phyloP scores from a whole-genome alignment of 2,888 invertebrate species.

The Baccha elongata region DNA sequence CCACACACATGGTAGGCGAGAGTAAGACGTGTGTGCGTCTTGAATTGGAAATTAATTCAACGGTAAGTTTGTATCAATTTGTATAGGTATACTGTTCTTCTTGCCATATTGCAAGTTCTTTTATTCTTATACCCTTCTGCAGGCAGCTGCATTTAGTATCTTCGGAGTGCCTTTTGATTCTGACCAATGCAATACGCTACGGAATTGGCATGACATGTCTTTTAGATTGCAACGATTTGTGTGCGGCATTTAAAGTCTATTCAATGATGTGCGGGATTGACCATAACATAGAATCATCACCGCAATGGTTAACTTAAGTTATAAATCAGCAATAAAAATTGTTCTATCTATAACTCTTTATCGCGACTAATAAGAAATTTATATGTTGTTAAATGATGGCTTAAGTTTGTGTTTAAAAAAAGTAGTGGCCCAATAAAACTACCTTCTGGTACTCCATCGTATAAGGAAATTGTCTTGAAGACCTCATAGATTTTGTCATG shows the following conservation, averaged over 20 bases:
- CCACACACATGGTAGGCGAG: conserved; percentile 25
- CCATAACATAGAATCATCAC: conserved; percentile 64
- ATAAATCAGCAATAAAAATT: conserved; percentile 39
- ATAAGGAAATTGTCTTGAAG: not conserved
- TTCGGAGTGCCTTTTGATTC: not conserved
- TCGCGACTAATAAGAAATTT: not conserved
- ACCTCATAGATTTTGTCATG: conserved; percentile 55
- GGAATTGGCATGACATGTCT: conserved; percentile 68
- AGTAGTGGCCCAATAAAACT: not conserved
- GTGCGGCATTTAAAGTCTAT: conserved; percentile 63
- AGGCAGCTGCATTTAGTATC: not conserved
- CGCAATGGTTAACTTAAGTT: conserved; percentile 33
- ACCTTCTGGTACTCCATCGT: conserved; percentile 22
- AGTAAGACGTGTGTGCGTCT: conserved; percentile 41
- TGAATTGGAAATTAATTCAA: conserved; percentile 75
- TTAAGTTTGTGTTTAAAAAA: conserved; percentile 36
- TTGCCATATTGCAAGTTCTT: conserved; percentile 34
- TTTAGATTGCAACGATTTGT: conserved; percentile 62
- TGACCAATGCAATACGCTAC: conserved; percentile 25
- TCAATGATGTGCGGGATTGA: conserved; percentile 66
- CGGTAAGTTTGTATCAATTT: conserved; percentile 61
- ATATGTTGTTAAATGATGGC: conserved; percentile 39
- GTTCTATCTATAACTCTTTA: conserved; percentile 49
- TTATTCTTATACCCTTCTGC: not conserved
- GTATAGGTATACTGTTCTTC: conserved; percentile 28